Base-by-base conservation (phyloP, 2,113 vertebrate species). In the Micronycteris hirsuta region DNA sequence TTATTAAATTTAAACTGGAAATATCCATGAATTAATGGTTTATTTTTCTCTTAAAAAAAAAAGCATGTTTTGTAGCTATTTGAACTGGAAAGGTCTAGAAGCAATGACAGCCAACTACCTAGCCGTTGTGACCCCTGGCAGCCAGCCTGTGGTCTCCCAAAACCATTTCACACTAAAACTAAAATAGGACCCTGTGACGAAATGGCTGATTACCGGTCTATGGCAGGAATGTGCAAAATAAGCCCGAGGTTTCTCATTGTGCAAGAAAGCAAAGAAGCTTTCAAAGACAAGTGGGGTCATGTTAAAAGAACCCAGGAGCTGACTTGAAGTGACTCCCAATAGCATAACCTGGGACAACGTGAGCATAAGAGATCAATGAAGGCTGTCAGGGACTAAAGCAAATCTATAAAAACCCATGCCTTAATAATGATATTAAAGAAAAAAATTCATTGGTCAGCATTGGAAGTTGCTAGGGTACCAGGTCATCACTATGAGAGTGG, bases 1-100 rank as follows among this genome's bases (percentile, higher is more conserved):
- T 47, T 91, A 74, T 43, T 70, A 86, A 54, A 82, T 49, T 58
- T 77, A 20, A 91, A 82, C 19, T 63, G 41, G 56, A 91, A 88
- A 58, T 61, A 49, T 24, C 38, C 58, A 20, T 49, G 19, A 92
- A 83, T 82, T 49, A 43, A 82, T 74, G 14, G 56, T 77, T 19
- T 83, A 43, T 28, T 90, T 86, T 82, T 78, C 17, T 65, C 73
- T 91, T n/a, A 33, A 88, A 73, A 58, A 91, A 93, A 88, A 63
- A 65, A 82, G 78, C 15, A 15, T 63, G 74, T 73, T 86, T 95
- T 58, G 38, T 83, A 86, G 45, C 20, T 33, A 5, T 14, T 63
- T 11, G 43, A 43, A 71, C 13, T 22, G 80, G 45, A 31, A 84
- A 67, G 6, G 31, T 58, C 73, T 61, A 88, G 58, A 74, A 63